These are phyloP conservation scores for Orientallactaga sibirica DNA, from an alignment of 2,797 vertebrate genomes.

Conservation along the genomic window DNA sequence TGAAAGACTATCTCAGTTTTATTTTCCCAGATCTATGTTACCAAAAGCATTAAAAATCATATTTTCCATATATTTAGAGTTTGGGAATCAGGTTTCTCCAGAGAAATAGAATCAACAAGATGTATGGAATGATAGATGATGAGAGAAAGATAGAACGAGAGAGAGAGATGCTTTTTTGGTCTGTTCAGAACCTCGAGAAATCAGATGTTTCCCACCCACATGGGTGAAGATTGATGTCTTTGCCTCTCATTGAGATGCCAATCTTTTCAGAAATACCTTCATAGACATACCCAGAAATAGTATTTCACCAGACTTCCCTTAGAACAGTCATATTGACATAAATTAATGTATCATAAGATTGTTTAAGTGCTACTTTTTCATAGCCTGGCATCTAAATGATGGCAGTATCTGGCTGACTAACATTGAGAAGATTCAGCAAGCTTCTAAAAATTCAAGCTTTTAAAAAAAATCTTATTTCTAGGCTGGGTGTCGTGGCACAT, in stretches of 20 bases:
- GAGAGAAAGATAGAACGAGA: not conserved
- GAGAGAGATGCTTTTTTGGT: not conserved
- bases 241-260: not conserved
- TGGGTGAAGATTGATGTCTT: not conserved
- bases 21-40: not conserved
- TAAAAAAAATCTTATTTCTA: not conserved
- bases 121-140: not conserved
- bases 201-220: not conserved
- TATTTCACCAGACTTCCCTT: not conserved
- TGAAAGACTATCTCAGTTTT: not conserved
- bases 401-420: not conserved
- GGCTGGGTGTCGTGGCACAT: no score
- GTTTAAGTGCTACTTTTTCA: not conserved
- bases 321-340: not conserved
- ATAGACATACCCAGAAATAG: not conserved
- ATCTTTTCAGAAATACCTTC: not conserved
- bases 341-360: not conserved
- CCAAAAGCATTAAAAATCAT: not conserved
- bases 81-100: not conserved
- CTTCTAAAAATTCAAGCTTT: not conserved
- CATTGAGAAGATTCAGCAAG: not conserved
- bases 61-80: conserved; percentile 19
- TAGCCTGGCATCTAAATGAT: not conserved
- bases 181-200: not conserved
- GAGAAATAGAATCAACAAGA: not conserved